These are phyloP conservation scores for Acomys russatus DNA, from an alignment of 2,797 vertebrate genomes.

Conservation along the genomic window DNA sequence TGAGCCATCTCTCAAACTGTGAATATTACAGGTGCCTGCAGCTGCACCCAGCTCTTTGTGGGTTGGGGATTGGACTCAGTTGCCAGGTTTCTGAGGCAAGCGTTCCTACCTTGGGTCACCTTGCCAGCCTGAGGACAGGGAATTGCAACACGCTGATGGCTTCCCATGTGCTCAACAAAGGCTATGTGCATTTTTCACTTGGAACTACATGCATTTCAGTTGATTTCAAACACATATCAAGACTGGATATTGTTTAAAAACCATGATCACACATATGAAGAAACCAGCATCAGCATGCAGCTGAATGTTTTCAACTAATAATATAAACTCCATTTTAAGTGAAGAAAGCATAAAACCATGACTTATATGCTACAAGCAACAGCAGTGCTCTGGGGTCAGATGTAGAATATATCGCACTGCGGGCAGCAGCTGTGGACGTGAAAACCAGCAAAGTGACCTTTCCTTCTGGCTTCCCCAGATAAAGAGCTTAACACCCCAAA, in stretches of 20 bases:
- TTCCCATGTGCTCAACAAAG: conserved; percentile 1
- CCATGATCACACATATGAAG: background rate
- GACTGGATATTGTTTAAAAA: conserved; percentile 30
- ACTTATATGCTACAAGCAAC: background rate
- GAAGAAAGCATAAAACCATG: conserved; percentile 42
- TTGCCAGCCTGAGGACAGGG: background rate
- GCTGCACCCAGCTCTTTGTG: background rate
- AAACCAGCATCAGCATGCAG: background rate
- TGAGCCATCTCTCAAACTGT: background rate
- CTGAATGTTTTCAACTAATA: conserved; percentile 32
- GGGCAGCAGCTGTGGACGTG: background rate
- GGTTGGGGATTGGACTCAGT: background rate
- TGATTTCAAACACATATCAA: background rate
- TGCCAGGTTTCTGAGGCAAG: background rate
- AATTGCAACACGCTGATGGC: background rate
- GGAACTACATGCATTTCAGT: background rate
- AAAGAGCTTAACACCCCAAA: conserved; percentile 67
- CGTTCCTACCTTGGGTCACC: background rate
- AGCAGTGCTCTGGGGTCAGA: conserved; percentile 22
- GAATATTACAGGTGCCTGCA: background rate
- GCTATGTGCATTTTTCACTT: background rate
- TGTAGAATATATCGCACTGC: background rate
- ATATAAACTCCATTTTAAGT: conserved; percentile 17
- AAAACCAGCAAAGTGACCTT: conserved; percentile 44
- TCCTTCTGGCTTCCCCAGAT: conserved; percentile 64